Conservation (phyloP, 1,140 invertebrate genomes). For the Nixonia krombeini region DNA sequence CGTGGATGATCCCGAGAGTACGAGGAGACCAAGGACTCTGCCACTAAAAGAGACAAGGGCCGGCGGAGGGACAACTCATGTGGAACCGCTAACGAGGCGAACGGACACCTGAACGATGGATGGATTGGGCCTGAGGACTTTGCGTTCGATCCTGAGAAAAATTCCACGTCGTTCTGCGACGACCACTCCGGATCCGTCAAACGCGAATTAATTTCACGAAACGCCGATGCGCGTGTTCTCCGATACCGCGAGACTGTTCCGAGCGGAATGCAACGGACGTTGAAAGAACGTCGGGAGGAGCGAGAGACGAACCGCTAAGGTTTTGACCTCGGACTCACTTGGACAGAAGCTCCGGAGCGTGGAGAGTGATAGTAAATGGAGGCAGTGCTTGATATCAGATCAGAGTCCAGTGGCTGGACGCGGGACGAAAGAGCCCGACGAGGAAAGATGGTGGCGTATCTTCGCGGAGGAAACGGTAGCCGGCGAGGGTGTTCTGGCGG, state of each 20-base stretch:
- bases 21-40: constrained; percentile 25
- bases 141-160: constrained; percentile 38
- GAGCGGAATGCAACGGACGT: too few relatives aligned
- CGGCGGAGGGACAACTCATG: constrained; percentile 60
- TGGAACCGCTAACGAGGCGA: constrained; percentile 67
- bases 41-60: constrained; percentile 46
- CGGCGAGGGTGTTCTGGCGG: constrained; percentile 29
- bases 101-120: constrained; percentile 66
- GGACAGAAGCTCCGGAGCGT: constrained; percentile 17
- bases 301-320: background rate
- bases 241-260: too few relatives aligned
- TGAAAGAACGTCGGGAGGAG: background rate
- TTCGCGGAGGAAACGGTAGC: constrained; percentile 22
- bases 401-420: constrained; percentile 14
- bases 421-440: constrained; percentile 20
- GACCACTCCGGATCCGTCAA: too few relatives aligned
- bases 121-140: constrained; percentile 49
- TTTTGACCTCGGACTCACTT: constrained; percentile 6
- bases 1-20: constrained; percentile 23
- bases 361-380: constrained; percentile 33
- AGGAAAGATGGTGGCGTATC: constrained; percentile 33
- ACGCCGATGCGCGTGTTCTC: too few relatives aligned
- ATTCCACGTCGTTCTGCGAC: too few relatives aligned
- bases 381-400: constrained; percentile 30
- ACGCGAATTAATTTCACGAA: too few relatives aligned